Conservation (phyloP, 1,140 invertebrate genomes). For the Harpegnathos saltator region DNA sequence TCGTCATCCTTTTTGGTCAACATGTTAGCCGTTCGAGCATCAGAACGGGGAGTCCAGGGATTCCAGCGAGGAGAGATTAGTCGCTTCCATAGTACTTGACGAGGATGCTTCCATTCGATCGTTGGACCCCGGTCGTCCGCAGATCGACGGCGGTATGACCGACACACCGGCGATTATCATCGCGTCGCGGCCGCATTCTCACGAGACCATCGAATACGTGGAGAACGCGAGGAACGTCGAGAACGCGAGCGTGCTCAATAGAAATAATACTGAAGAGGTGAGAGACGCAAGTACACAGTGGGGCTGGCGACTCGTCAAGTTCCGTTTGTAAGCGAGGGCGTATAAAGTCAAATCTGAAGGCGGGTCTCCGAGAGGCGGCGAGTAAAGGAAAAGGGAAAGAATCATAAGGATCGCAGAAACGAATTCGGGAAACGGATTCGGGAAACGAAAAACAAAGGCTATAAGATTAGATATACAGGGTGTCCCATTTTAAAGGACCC, state of each 20-base stretch:
- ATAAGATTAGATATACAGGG: too few relatives aligned
- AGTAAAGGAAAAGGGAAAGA: too few relatives aligned
- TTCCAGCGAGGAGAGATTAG: slow-evolving; percentile 44
- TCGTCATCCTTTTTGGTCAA: not conserved
- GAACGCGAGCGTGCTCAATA: slow-evolving; percentile 1
- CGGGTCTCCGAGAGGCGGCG: too few relatives aligned
- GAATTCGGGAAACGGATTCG: too few relatives aligned
- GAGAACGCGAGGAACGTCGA: slow-evolving; percentile 29
- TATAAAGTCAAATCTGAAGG: too few relatives aligned
- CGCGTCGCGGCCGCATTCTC: slow-evolving; percentile 68
- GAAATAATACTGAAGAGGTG: slow-evolving; percentile 50
- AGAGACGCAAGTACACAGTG: not conserved
- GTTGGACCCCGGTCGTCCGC: slow-evolving; percentile 13
- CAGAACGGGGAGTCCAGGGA: slow-evolving; percentile 24
- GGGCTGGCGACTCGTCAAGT: too few relatives aligned
- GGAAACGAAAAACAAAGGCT: too few relatives aligned
- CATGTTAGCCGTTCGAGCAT: not conserved
- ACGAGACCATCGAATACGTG: slow-evolving; percentile 17
- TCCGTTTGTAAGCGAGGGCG: too few relatives aligned
- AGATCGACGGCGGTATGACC: slow-evolving; percentile 33
- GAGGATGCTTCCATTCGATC: slow-evolving; percentile 48
- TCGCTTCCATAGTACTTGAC: slow-evolving; percentile 35
- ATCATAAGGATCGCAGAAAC: too few relatives aligned
- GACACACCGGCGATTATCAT: slow-evolving; percentile 69
- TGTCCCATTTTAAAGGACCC: too few relatives aligned